A percentile compares a stretch with the other conserved stretches of the same genome.
Evolutionary conservation across 2,888 invertebrate genomes (phyloP).

Genomic region (Cerceris rybyensis): DNA sequence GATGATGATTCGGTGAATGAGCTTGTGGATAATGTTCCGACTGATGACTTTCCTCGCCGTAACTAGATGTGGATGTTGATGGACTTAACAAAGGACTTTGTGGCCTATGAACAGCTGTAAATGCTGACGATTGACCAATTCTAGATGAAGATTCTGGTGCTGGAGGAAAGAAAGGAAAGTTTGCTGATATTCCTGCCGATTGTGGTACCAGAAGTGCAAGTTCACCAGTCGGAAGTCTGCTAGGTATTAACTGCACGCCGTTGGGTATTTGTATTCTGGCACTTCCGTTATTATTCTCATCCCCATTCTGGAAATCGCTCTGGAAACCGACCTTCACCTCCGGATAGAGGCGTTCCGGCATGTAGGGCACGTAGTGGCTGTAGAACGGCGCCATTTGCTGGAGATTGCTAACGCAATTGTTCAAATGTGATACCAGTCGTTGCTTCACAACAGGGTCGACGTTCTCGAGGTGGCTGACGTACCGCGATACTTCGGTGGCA

Average conservation of each 20-base stretch:
- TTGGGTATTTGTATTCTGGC: conserved; percentile 84
- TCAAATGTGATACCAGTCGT: conserved; percentile 86
- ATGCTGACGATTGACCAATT: conserved; percentile 77
- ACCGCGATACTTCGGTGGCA: conserved; percentile 90
- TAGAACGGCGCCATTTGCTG: conserved; percentile 83
- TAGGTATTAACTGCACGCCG: conserved; percentile 87
- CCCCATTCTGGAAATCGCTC: conserved; percentile 76
- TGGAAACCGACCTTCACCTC: conserved; percentile 81
- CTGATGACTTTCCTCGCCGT: conserved; percentile 84
- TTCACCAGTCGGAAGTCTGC: conserved; percentile 86
- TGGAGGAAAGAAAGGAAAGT: conserved; percentile 82
- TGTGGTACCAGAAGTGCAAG: conserved; percentile 86
- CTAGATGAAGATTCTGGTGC: conserved; percentile 72
- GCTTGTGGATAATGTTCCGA: conserved; percentile 59
- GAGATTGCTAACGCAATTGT: conserved; percentile 86
- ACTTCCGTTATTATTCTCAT: conserved; percentile 83
- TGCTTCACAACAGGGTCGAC: conserved; percentile 85
- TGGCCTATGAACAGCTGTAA: conserved; percentile 81
- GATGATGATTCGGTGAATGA: conserved; percentile 67
- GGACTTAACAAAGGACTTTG: conserved; percentile 89
- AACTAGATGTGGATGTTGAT: conserved; percentile 87
- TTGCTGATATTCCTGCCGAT: conserved; percentile 81
- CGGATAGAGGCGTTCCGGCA: conserved; percentile 80
- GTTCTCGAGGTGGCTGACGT: conserved; percentile 86
- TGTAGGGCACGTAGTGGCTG: conserved; percentile 80